These are phyloP conservation scores for Lophotis ruficrista DNA, from an alignment of 2,113 vertebrate genomes.

Conservation along the genomic window DNA sequence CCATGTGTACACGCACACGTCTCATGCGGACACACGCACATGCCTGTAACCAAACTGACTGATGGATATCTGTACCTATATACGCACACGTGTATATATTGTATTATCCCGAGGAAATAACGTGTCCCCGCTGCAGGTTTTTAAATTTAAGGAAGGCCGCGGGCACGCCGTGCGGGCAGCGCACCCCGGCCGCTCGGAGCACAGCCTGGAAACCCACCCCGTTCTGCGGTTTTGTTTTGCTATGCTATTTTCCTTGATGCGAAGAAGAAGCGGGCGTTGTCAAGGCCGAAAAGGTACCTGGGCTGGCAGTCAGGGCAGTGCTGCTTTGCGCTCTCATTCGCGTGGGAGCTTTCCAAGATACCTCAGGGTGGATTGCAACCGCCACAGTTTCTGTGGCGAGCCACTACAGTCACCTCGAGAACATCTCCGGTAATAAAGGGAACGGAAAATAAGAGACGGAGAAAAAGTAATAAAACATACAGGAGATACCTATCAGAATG, in stretches of 20 bases:
- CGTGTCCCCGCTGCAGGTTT: not conserved
- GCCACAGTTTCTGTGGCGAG: not conserved
- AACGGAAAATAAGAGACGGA: slow-evolving; percentile 11
- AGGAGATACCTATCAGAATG: slow-evolving; percentile 36
- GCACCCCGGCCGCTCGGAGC: fast-evolving
- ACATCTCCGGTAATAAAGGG: slow-evolving; percentile 41
- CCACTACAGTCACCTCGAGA: not conserved
- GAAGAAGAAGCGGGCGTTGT: not conserved
- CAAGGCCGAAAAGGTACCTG: not conserved
- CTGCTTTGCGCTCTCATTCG: not conserved
- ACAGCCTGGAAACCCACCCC: not conserved
- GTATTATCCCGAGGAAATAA: not conserved
- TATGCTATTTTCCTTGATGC: fast-evolving
- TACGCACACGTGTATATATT: too few relatives aligned
- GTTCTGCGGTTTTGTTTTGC: not conserved
- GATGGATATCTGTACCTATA: not conserved
- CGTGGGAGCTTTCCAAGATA: not conserved
- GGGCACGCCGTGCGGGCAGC: fast-evolving
- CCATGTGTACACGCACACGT: not conserved
- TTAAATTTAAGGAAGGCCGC: not conserved
- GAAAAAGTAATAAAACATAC: slow-evolving; percentile 50
- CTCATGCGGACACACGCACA: not conserved
- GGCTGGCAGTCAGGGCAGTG: not conserved
- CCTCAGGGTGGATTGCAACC: not conserved
- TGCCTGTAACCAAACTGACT: not conserved